Conservation (phyloP, 1,140 invertebrate species). For the Neuroterus valhalla region DNA sequence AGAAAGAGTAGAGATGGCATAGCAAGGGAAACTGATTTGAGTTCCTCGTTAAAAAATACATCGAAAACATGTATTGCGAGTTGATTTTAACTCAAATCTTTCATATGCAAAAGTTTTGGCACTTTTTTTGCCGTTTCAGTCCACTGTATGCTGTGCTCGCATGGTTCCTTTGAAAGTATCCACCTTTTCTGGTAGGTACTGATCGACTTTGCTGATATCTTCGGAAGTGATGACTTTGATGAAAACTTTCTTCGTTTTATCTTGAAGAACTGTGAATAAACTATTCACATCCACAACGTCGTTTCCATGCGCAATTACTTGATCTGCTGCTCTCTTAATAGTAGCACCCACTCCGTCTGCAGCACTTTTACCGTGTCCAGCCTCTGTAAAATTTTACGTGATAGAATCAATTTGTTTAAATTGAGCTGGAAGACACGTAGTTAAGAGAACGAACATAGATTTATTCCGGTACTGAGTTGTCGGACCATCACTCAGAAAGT, state of each 20-base stretch:
- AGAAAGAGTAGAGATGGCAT: no score
- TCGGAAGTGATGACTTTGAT: no score
- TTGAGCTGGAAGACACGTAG: neutral
- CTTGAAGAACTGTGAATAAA: neutral
- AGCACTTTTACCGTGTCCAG: constrained; percentile 56
- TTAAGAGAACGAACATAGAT: neutral
- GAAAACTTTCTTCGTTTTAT: neutral
- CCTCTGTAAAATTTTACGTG: neutral
- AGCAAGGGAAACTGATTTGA: no score
- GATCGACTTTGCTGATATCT: neutral
- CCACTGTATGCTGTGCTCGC: no score
- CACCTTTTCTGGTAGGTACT: neutral
- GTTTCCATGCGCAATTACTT: constrained; percentile 1
- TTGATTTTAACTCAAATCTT: no score
- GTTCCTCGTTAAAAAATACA: no score
- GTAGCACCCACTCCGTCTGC: constrained; percentile 45
- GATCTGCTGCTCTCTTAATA: constrained; percentile 42
- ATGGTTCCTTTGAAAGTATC: neutral
- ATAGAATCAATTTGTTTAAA: neutral
- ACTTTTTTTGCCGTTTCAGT: no score
- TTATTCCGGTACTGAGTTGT: no score
- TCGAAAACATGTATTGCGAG: no score
- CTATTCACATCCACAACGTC: neutral
- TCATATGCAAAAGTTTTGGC: no score
- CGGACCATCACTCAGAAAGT: neutral